Conservation (phyloP, 92 coral and sea anemone species). For the Micromussa lordhowensis region DNA sequence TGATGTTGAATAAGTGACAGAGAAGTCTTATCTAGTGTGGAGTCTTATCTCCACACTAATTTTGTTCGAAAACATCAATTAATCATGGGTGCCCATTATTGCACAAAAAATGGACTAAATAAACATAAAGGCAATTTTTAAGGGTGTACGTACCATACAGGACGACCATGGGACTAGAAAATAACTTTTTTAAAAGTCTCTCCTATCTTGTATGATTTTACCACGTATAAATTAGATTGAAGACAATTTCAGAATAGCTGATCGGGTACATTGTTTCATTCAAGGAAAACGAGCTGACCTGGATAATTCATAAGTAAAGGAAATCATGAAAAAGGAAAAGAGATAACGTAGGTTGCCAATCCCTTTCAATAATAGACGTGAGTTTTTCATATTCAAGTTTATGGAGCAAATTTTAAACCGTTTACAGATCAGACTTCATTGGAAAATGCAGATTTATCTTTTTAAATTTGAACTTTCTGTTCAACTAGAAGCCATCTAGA, state of each 20-base stretch:
- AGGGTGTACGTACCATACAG: neutral
- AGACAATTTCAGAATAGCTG: too few relatives aligned
- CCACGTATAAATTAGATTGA: neutral
- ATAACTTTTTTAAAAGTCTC: too few relatives aligned
- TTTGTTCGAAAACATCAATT: neutral
- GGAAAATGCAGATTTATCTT: neutral
- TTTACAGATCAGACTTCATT: too few relatives aligned
- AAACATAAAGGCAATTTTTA: neutral
- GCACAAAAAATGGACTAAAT: neutral
- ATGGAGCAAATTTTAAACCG: neutral
- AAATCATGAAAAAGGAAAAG: neutral
- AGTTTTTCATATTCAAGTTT: neutral
- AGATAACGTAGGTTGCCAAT: neutral
- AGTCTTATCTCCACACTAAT: neutral
- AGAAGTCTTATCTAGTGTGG: neutral
- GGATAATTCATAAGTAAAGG: neutral
- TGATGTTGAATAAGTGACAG: neutral
- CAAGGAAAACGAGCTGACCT: neutral
- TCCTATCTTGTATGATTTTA: too few relatives aligned
- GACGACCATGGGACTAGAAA: too few relatives aligned
- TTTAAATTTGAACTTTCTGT: neutral
- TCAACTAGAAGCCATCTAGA: neutral
- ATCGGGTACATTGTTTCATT: neutral
- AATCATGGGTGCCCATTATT: neutral
- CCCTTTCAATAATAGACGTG: neutral